Conservation (phyloP, 2,888 invertebrate genomes). For the Boloria selene region DNA sequence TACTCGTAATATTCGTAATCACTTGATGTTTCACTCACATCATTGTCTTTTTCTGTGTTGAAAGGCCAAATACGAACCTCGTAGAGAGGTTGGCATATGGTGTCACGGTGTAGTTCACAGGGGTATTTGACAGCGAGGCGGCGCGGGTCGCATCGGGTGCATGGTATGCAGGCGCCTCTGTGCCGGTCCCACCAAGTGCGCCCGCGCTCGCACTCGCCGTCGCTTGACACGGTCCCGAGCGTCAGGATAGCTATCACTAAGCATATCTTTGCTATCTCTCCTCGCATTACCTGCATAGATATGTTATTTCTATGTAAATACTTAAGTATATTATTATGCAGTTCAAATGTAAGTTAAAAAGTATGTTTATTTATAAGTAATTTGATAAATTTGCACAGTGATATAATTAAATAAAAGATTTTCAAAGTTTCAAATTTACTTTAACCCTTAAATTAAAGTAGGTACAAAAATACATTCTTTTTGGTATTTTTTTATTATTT, state of each 20-base stretch:
- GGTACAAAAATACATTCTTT: not conserved
- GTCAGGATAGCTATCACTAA: slow-evolving; percentile 71
- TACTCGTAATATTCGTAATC: slow-evolving; percentile 73
- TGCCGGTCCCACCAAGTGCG: slow-evolving; percentile 87
- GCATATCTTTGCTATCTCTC: slow-evolving; percentile 66
- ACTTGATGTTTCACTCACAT: slow-evolving; percentile 59
- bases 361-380: no score
- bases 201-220: slow-evolving; percentile 76
- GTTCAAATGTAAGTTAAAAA: no score
- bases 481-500: not conserved
- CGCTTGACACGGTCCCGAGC: slow-evolving; percentile 58
- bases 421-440: no score
- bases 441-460: no score
- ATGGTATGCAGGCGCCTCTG: slow-evolving; percentile 85
- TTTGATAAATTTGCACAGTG: no score
- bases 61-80: slow-evolving; percentile 85
- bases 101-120: slow-evolving; percentile 89
- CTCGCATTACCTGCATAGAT: slow-evolving; percentile 73
- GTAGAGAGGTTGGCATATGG: slow-evolving; percentile 87
- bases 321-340: not conserved
- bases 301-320: not conserved
- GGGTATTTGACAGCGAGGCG: slow-evolving; percentile 86
- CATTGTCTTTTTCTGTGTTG: slow-evolving; percentile 57
- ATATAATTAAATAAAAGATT: no score
- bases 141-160: slow-evolving; percentile 85